Conservation (phyloP, 2,888 invertebrate species). For the Epirrhoe tristata region DNA sequence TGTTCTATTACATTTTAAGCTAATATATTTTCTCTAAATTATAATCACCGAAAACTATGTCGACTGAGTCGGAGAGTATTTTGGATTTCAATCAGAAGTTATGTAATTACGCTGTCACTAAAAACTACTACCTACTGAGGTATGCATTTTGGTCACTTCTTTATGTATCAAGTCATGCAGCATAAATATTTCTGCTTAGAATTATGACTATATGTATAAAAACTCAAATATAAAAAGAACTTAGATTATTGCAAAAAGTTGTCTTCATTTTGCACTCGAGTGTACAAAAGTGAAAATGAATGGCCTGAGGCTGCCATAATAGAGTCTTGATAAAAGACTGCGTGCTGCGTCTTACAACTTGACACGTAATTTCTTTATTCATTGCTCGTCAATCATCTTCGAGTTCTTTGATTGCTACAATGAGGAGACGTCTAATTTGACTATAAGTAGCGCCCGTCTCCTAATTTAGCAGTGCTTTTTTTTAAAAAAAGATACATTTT, state of each 20-base stretch:
- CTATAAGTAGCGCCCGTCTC: not conserved
- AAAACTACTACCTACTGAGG: too few species aligned
- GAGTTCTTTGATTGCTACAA: constrained; percentile 32
- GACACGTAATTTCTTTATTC: constrained; percentile 79
- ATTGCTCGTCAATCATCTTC: constrained; percentile 60
- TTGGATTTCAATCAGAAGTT: too few species aligned
- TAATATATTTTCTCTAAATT: not conserved
- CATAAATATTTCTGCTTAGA: too few species aligned
- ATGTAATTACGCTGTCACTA: too few species aligned
- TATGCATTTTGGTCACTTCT: too few species aligned
- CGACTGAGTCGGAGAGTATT: too few species aligned
- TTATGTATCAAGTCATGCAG: too few species aligned
- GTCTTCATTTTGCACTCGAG: not conserved
- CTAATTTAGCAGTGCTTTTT: constrained; percentile 18
- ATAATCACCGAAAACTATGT: too few species aligned
- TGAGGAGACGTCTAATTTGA: constrained; percentile 24
- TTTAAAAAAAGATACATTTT: too few species aligned
- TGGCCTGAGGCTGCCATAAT: constrained; percentile 58
- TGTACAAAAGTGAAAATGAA: constrained; percentile 67
- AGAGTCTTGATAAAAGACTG: constrained; percentile 60
- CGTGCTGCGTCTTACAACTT: constrained; percentile 68
- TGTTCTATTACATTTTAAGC: not conserved
- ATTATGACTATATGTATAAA: not conserved
- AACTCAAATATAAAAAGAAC: not conserved
- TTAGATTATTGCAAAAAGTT: not conserved